phyloP scores from a whole-genome alignment of 2,888 invertebrate genomes.

The Drepana falcataria region DNA sequence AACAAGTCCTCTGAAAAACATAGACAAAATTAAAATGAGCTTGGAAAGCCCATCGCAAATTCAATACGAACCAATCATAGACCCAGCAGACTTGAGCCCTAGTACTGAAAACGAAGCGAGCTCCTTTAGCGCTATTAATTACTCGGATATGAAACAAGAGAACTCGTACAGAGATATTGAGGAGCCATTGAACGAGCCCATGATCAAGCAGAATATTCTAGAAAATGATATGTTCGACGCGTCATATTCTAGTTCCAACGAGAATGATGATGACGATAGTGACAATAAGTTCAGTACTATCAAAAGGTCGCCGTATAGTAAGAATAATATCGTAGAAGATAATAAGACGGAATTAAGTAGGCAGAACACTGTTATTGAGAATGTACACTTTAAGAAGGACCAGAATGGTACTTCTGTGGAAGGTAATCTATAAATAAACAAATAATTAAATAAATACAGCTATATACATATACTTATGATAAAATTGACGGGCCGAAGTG shows the following conservation, averaged over 20 bases:
- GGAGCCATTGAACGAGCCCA: constrained; percentile 51
- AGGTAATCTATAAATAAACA: background rate
- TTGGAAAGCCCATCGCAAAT: constrained; percentile 71
- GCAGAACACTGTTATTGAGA: constrained; percentile 74
- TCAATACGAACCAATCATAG: constrained; percentile 71
- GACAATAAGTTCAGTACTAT: constrained; percentile 86
- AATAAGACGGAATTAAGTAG: constrained; percentile 52
- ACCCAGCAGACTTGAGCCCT: constrained; percentile 64
- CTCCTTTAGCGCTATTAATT: constrained; percentile 62
- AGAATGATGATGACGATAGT: constrained; percentile 81
- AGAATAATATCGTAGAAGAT: constrained; percentile 55
- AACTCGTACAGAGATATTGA: constrained; percentile 49
- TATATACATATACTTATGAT: background rate
- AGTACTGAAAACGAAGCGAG: constrained; percentile 57
- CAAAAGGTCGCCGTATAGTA: constrained; percentile 83
- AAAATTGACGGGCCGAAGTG: too few species aligned
- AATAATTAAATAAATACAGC: background rate
- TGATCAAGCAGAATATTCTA: constrained; percentile 74
- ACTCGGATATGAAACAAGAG: constrained; percentile 39
- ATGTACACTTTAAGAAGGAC: constrained; percentile 67
- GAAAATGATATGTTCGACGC: constrained; percentile 75
- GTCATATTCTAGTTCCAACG: constrained; percentile 72
- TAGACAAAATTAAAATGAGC: constrained; percentile 73
- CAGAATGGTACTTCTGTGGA: constrained; percentile 53
- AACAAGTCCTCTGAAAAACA: constrained; percentile 66